Evolutionary conservation across 64 coral and sea anemone species (phyloP).

Genomic region (Stylophora pistillata): DNA sequence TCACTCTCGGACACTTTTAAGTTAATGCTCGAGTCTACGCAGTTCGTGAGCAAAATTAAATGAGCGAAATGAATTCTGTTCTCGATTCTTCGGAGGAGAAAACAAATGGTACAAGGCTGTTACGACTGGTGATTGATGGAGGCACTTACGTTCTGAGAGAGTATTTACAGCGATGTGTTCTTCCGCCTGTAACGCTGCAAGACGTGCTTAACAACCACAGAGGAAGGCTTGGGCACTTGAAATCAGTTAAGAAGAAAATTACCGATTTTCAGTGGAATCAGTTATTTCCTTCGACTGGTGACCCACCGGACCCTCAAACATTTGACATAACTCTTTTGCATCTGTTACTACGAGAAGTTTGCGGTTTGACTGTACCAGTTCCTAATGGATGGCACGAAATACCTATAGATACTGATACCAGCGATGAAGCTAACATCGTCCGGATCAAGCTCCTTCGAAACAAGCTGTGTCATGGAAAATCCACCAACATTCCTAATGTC

Average conservation of each 20-base stretch:
- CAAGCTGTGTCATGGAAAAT: slow-evolving; percentile 13
- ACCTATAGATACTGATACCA: slow-evolving; percentile 26
- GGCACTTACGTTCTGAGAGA: not conserved
- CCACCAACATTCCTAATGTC: slow-evolving; percentile 1
- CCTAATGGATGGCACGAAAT: slow-evolving; percentile 10
- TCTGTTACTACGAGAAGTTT: slow-evolving; percentile 49
- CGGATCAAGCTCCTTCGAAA: slow-evolving; percentile 46
- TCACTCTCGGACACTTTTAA: too few relatives aligned
- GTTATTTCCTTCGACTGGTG: slow-evolving; percentile 41
- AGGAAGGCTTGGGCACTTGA: not conserved
- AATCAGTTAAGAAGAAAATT: not conserved
- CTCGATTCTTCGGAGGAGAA: not conserved
- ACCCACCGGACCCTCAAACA: slow-evolving; percentile 3
- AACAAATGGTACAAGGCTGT: slow-evolving; percentile 6
- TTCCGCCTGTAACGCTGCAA: not conserved
- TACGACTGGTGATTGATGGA: not conserved
- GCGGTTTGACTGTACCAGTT: not conserved
- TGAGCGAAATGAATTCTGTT: too few relatives aligned
- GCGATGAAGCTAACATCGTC: slow-evolving; percentile 42
- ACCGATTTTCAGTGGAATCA: slow-evolving; percentile 22
- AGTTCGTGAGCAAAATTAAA: too few relatives aligned
- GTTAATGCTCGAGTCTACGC: too few relatives aligned
- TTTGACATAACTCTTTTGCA: slow-evolving; percentile 64
- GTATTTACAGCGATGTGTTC: not conserved
- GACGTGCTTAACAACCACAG: not conserved